Base-by-base conservation (phyloP, 2,888 invertebrate species). In the Proisotoma minuta region DNA sequence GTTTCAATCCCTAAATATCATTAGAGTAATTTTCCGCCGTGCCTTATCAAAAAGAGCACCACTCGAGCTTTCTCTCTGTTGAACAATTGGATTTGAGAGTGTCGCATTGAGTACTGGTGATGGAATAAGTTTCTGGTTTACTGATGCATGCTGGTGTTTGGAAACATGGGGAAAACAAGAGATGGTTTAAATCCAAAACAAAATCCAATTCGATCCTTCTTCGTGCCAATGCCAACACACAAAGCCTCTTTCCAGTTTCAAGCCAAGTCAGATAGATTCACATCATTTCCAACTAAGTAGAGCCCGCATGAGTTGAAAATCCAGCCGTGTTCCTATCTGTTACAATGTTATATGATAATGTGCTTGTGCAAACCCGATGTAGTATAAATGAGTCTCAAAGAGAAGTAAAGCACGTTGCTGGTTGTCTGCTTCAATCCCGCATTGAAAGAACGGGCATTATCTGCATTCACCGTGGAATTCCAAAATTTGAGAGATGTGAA, bases 381-480 rank as follows among this genome's bases (percentile, higher is more conserved):
- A 18, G 43, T 15, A 43, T 43, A n/a, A n/a, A 43, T 12, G 5
- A 43, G 43, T 5, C 5, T 43, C 20, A n/a, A n/a, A n/a, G 43
- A 20, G 10, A 43, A n/a, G 8, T 8, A 34, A 15, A 34, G 34
- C 34, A 8, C 15, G 8, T 34, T 15, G 8, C 34, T 34, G 34
- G 8, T 34, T 15, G 8, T 8, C 34, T 34, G 34, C 15, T 43
- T n/a, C 5, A 12, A 4, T n/a, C 43, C 43, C 43, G 43, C 43
- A 43, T 43, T 43, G 5, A n/a, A 27, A 27, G 20, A 27, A 12
- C 26, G 51, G 51, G 51, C 27, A 51, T 51, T 51, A 51, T 51
- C 28, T 24, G 10, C 51, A 51, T n/a, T 26, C 51, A 51, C 51
- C 43, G 20, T 43, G 18, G 43, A 43, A 43, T 43, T 20, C 43